Conservation (phyloP, 2,113 vertebrate genomes). For the Pseudorhombus dupliciocellatus region DNA sequence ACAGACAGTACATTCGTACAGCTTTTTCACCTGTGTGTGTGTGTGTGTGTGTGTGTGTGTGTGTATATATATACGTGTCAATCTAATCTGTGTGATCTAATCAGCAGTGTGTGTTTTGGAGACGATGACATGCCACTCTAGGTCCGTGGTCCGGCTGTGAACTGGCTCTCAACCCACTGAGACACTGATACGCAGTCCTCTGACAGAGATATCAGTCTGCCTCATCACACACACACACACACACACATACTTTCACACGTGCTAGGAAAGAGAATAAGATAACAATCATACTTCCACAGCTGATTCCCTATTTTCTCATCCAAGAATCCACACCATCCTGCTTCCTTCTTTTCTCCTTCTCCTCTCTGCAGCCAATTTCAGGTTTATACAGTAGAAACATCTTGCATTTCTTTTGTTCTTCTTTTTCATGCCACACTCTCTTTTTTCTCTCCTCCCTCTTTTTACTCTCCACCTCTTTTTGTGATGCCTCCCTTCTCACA, state of each 20-base stretch:
- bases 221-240: slow-evolving; percentile 69
- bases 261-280: slow-evolving; percentile 72
- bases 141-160: slow-evolving; percentile 68
- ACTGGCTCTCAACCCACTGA: slow-evolving; percentile 70
- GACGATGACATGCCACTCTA: slow-evolving; percentile 71
- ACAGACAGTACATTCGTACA: neutral
- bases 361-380: slow-evolving; percentile 76
- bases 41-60: slow-evolving; percentile 24
- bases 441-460: slow-evolving; percentile 37
- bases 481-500: slow-evolving; percentile 69
- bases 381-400: slow-evolving; percentile 79
- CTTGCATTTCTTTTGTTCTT: slow-evolving; percentile 79
- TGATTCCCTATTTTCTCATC: slow-evolving; percentile 80
- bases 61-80: slow-evolving; percentile 26
- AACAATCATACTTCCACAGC: slow-evolving; percentile 83
- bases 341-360: slow-evolving; percentile 61
- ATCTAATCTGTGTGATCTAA: slow-evolving; percentile 73
- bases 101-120: slow-evolving; percentile 67
- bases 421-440: slow-evolving; percentile 59
- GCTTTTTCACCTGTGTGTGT: slow-evolving; percentile 1
- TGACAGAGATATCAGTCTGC: slow-evolving; percentile 77
- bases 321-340: slow-evolving; percentile 51
- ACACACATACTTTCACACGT: slow-evolving; percentile 46
- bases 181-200: slow-evolving; percentile 72
- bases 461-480: slow-evolving; percentile 53